Evolutionary conservation across 2,797 vertebrate genomes (phyloP).

Genomic region (Limosa lapponica): DNA sequence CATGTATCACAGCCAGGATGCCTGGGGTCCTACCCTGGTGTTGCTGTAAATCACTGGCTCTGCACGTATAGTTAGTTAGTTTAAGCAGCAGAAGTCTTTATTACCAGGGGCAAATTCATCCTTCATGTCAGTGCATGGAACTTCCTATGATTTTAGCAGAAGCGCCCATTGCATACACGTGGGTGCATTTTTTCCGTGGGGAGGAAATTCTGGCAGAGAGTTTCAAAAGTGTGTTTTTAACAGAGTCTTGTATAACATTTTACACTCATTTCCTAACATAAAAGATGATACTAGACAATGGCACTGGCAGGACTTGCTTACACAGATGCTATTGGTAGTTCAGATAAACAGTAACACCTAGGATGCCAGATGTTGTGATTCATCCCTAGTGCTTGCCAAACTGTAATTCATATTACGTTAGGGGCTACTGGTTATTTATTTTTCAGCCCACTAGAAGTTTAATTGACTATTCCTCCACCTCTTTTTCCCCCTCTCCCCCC

Average conservation of each 20-base stretch:
- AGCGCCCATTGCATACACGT: background rate
- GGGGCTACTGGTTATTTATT: constrained; percentile 44
- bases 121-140: background rate
- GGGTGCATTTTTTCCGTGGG: background rate
- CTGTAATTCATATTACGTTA: constrained; percentile 53
- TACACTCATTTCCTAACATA: background rate
- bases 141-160: background rate
- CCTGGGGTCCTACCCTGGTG: background rate
- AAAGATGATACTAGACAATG: background rate
- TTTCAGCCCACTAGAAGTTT: constrained; percentile 54
- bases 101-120: background rate
- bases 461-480: background rate
- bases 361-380: constrained; percentile 72
- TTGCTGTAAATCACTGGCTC: background rate
- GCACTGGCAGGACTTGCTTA: constrained; percentile 32
- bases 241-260: background rate
- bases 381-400: constrained; percentile 54
- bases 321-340: constrained; percentile 64
- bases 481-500: background rate
- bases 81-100: background rate
- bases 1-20: background rate
- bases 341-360: constrained; percentile 55
- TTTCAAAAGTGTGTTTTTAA: background rate
- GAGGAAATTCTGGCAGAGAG: background rate
- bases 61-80: background rate